A percentile compares a stretch with the other conserved stretches of the same genome.
Conservation (phyloP, 2,113 vertebrate genomes). For the Thomomys bottae region DNA sequence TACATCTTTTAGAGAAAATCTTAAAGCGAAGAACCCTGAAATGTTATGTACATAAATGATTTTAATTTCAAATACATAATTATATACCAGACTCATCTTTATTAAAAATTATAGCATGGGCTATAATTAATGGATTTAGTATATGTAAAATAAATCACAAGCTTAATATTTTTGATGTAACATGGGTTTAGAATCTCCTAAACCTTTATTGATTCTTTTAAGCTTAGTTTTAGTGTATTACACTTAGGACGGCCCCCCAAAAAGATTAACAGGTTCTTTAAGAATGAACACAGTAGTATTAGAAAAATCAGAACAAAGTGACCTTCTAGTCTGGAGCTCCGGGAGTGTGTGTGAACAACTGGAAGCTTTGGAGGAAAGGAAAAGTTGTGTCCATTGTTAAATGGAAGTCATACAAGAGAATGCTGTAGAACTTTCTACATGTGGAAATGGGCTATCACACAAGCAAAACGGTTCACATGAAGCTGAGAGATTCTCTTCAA, state of each 20-base stretch:
- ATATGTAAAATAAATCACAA: not conserved
- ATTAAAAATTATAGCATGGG: not conserved
- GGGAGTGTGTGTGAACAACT: not conserved
- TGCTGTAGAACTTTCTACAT: not conserved
- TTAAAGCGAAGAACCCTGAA: not conserved
- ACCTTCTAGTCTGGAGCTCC: not conserved
- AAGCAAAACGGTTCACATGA: not conserved
- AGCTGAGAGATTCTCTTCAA: not conserved
- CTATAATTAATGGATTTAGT: not conserved
- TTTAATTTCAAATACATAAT: not conserved
- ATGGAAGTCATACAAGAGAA: not conserved
- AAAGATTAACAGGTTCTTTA: not conserved
- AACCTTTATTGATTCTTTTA: not conserved
- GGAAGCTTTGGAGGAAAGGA: not conserved
- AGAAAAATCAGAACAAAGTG: not conserved
- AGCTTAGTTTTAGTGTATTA: not conserved
- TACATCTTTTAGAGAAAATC: not conserved
- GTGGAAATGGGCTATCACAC: not conserved
- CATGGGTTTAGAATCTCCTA: not conserved
- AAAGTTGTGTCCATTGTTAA: not conserved
- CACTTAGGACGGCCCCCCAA: no score
- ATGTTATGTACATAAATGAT: not conserved
- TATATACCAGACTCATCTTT: not conserved
- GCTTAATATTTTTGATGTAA: not conserved
- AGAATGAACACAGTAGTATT: not conserved